Base-by-base conservation (phyloP, 2,888 invertebrate species). In the Drosophila antonietae region DNA sequence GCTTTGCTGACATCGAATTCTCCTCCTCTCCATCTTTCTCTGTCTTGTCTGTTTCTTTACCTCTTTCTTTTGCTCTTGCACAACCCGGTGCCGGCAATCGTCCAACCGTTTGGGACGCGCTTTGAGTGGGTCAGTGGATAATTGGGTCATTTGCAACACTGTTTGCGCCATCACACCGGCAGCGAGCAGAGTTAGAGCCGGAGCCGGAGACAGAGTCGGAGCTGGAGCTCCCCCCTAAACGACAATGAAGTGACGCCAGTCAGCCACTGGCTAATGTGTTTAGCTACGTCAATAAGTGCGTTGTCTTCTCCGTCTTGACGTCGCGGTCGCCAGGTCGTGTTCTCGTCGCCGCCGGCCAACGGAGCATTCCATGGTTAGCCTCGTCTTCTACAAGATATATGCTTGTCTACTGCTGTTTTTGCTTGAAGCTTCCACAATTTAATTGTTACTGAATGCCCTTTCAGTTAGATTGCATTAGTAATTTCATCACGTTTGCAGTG, bases 91-190 rank as follows among this genome's bases (percentile, higher is more conserved):
- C 58, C 73, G 81, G 78, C 76, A 73, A 75, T 65, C 70, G 83
- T 81, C 74, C 83, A 64, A 72, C 57, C 81, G 73, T 68, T 70
- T 73, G 70, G 68, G 72, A 70, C 82, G 66, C 66, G 69, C 75
- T 73, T 81, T 82, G 91, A 92, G 91, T 92, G 92, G 91, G 91
- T 92, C 92, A 92, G 91, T 92, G 90, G 92, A 92, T 90, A 92
- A 92, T 91, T 91, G 90, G 91, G 91, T 92, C 92, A 91, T 90
- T 91, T 91, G 85, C 82, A 82, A 90, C 89, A 82, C 78, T 86
- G 87, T 90, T 90, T 87, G 89, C 89, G 78, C 86, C 86, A 90
- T 87, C 90, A 76, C 68, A 73, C 77, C 75, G 70, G 61, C 75
- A 35, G 65, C 3, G 28, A 37, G 18, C 52, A 56, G 63, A 73